Base-by-base conservation (phyloP, 2,888 invertebrate species). In the Drepana falcataria region DNA sequence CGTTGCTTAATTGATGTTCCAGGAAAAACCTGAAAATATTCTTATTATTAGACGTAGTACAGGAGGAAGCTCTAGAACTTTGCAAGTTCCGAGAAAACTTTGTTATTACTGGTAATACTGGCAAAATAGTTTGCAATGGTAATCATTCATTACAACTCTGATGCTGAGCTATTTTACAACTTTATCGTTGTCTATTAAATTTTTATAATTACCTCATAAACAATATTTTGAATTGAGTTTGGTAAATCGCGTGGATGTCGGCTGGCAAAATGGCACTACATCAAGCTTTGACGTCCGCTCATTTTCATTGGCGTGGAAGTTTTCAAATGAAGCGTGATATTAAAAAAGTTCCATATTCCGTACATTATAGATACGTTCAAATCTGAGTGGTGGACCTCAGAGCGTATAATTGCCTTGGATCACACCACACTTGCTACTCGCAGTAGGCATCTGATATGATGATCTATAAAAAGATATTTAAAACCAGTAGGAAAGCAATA, bases 271-370 rank as follows among this genome's bases (percentile, higher is more conserved):
- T 71, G 74, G 72, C 73, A 73, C 64, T 68, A 63, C 64, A 66
- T 59, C 55, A 67, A 72, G 77, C 66, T 77, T 75, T 76, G 73
- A 73, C 75, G 77, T 71, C 63, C 72, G 63, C 57, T 65, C 64
- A 61, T 66, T 60, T 64, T 65, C 74, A 65, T 59, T 71, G 75
- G 66, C 53, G 68, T 69, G 71, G 72, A 79, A 83, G 78, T 79
- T 83, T 77, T 68, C 75, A 81, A 81, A 83, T 85, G 82, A 79
- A 85, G 83, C 87, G 83, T 87, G 83, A 88, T 86, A 89, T 89
- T 87, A 89, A 87, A 89, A 88, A 87, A 88, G 83, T 86, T 87
- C 68, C 74, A 77, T 79, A 77, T 80, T 74, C 74, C 64, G 61
- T 71, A 59, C 63, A 68, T 64, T 67, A 67, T 68, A 65, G 56